A percentile compares a stretch with the other conserved stretches of the same genome.
phyloP scores from a whole-genome alignment of 2,797 vertebrate genomes.

The Acanthopagrus latus region DNA sequence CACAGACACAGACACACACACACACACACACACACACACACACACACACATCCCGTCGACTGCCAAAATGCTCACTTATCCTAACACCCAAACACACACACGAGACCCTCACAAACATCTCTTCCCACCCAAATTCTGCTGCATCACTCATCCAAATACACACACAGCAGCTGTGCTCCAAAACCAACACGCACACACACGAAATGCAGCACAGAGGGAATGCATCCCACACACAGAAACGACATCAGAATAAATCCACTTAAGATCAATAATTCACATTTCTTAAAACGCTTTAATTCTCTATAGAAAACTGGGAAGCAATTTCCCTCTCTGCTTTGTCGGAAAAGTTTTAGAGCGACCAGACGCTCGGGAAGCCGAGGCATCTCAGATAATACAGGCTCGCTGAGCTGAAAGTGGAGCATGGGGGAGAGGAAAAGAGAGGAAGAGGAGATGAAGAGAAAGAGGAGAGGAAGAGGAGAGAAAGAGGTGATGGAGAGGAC shows the following conservation, averaged over 20 bases:
- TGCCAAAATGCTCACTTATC: conserved; percentile 35
- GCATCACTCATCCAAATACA: conserved; percentile 27
- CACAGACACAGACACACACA: conserved; percentile 9
- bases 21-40: conserved; percentile 39
- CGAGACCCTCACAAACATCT: conserved; percentile 25
- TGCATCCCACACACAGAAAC: conserved; percentile 45
- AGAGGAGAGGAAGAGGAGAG: neutral
- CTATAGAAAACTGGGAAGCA: conserved; percentile 74
- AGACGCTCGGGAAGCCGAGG: conserved; percentile 54
- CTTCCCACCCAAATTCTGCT: conserved; percentile 21
- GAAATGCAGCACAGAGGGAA: conserved; percentile 34
- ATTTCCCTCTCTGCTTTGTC: conserved; percentile 77
- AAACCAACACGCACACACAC: conserved; percentile 28
- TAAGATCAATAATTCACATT: conserved; percentile 85
- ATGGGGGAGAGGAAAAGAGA: conserved; percentile 15
- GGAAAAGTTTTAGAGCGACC: conserved; percentile 69
- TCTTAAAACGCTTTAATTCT: conserved; percentile 83
- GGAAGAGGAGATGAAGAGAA: neutral
- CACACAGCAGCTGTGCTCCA: conserved; percentile 16
- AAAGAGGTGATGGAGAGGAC: neutral
- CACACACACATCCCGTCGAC: conserved; percentile 42
- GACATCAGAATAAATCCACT: conserved; percentile 76
- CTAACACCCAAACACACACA: conserved; percentile 19
- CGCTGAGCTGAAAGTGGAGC: conserved; percentile 66
- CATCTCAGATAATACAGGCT: conserved; percentile 67